Evolutionary conservation across 2,888 invertebrate species (phyloP), one percentile per base, ranked within the genome.

Genomic region (Cataglyphis albicans): DNA sequence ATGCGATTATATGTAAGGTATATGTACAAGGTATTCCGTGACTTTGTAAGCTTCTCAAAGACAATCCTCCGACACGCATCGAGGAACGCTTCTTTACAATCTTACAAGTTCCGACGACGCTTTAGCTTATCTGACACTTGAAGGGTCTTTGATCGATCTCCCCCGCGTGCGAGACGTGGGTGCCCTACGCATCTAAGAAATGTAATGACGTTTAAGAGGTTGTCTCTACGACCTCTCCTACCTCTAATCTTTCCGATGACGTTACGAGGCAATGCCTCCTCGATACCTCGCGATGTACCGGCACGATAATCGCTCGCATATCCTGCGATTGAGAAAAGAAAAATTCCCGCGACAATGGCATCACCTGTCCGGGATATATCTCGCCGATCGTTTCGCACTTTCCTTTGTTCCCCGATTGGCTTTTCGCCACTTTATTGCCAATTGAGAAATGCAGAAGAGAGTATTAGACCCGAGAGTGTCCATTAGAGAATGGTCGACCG

Each of bases 141-240:
- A 61, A 78, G 78, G 59, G 55, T 21, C 70, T 65, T 80, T 72
- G 85, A 85, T 86, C 85, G 80, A 86, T 86, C 25, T 67, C 15
- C 10, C 44, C 57, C 57, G 25, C 61, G 25, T n/a, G 35, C 25
- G 52, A 65, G 55, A 83, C 72, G 64, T 68, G 82, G 87, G 82
- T 74, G 87, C 48, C 65, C 57, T 41, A 38, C 59, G 61, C 73
- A 73, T 72, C 81, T 78, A 63, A 78, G 63, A 78, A 78, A 48
- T 32, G 75, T 74, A 87, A 87, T 87, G 87, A 82, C 87, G 59
- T 87, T 87, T 87, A 76, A 82, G 72, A 87, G 82, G 80, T 81
- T 70, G 80, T 41, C 44, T 41, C 83, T 81, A 67, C 81, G 72
- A 75, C 65, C 72, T 61, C 72, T 61, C 72, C 67, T 67, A 78